Base-by-base conservation (phyloP, 2,797 vertebrate genomes). In the Sphaeramia orbicularis region DNA sequence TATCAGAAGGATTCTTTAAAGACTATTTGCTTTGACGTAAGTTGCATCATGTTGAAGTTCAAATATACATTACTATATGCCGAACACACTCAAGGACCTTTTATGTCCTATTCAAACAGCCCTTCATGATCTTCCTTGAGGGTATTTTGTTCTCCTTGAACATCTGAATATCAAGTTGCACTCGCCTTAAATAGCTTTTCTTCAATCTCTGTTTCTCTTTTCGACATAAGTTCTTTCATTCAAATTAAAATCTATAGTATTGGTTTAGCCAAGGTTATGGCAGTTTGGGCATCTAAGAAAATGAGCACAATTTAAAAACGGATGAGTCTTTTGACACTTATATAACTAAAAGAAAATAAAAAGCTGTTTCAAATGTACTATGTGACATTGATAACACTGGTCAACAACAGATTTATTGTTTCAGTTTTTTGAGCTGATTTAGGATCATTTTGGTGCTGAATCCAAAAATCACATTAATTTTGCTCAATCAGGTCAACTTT, bases 91-190 rank as follows among this genome's bases (percentile, higher is more conserved):
- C 45, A 69, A 71, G 76, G 1, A 81, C 57, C 52, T 71, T 82
- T 79, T 71, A 71, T 79, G 73, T 75, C 54, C 65, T 60, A 24
- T 74, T 84, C 59, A 65, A 59, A 67, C 65, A 66, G 44, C 53
- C 57, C 73, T 58, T 51, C 42, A 27, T 85, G 75, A 83, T 83
- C 70, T 80, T 82, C 49, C 69, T 59, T 42, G 6, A 32, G 82
- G 78, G 67, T 54, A 74, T 86, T 89, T 86, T 71, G 62, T 80
- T 88, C 80, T 84, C 81, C 81, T 85, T 88, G 74, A 88, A 87
- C 80, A 86, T 84, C 76, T 68, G 65, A 86, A 85, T 90, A 87
- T 92, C 85, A 87, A 81, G 81, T 90, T 89, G 83, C 88, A 85
- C 69, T 78, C 21, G 63, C 84, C 81, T 87, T 79, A 85, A 90